Percentiles rank a stretch among this genome's conserved stretches.
phyloP scores from a whole-genome alignment of 2,113 vertebrate genomes.

The Isichthys henryi region DNA sequence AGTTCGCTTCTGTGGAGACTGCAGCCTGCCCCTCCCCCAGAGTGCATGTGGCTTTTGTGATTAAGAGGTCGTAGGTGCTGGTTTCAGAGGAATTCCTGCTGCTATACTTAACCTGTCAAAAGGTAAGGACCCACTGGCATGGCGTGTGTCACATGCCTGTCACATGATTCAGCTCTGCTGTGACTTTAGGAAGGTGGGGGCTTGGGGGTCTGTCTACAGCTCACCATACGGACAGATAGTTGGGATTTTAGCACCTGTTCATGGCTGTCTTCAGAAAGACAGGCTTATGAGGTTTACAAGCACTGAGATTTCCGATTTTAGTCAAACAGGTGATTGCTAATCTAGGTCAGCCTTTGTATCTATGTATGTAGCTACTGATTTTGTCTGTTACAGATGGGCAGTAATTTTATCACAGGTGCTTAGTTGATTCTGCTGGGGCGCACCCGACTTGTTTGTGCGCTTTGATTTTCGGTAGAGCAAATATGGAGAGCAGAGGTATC shows the following conservation, averaged over 20 bases:
- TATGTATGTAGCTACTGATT: neutral
- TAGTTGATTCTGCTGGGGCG: neutral
- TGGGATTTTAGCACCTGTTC: neutral
- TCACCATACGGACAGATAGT: neutral
- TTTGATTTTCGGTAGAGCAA: neutral
- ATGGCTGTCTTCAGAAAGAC: neutral
- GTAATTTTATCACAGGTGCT: neutral
- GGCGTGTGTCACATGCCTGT: neutral
- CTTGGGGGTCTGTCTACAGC: neutral
- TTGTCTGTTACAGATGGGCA: neutral
- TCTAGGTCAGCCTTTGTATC: neutral
- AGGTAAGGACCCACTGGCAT: neutral
- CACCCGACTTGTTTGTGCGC: neutral
- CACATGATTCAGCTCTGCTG: neutral
- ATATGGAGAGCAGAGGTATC: neutral
- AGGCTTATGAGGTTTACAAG: neutral
- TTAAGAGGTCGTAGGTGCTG: neutral
- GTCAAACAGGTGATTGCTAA: neutral
- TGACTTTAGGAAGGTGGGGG: neutral
- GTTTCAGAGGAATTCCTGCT: neutral
- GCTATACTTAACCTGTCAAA: neutral
- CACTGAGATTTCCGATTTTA: neutral
- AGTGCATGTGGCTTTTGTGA: neutral
- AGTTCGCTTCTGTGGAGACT: neutral
- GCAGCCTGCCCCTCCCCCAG: neutral